Percentiles rank a stretch among this genome's conserved stretches.
Evolutionary conservation across 2,113 vertebrate genomes (phyloP).

Genomic region (Capricornis sumatraensis): DNA sequence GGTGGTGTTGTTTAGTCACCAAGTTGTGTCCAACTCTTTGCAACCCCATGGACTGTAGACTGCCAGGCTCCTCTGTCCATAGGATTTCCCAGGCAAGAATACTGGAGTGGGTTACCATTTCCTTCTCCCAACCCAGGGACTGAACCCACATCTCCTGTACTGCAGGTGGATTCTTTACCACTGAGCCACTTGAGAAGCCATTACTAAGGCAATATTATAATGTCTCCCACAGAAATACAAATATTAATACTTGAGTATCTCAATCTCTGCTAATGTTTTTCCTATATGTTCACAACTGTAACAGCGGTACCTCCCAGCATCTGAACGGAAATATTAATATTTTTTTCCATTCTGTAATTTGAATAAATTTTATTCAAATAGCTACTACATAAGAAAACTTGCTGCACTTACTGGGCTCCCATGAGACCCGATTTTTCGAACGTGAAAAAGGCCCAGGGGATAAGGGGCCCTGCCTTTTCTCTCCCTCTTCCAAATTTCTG

Average conservation of each 20-base stretch:
- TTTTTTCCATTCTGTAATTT: background rate
- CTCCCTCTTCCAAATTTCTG: background rate
- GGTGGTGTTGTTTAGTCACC: background rate
- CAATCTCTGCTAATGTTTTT: background rate
- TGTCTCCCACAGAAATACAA: background rate
- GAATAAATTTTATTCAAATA: background rate
- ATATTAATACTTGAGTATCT: background rate
- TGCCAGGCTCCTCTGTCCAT: background rate
- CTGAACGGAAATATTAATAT: background rate
- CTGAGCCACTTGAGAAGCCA: background rate
- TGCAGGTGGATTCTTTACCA: background rate
- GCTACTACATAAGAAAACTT: background rate
- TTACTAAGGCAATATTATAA: background rate
- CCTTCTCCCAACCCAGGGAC: background rate
- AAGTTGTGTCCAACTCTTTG: background rate
- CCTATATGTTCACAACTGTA: background rate
- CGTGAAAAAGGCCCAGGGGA: background rate
- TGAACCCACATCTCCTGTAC: background rate
- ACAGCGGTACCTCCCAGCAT: background rate
- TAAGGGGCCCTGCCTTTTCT: background rate
- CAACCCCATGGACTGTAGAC: background rate
- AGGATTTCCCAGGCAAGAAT: background rate
- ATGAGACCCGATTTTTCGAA: background rate
- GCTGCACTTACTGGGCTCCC: background rate
- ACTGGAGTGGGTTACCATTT: background rate